Conservation (phyloP, 2,888 invertebrate species). For the Lasioglossum lativentre region DNA sequence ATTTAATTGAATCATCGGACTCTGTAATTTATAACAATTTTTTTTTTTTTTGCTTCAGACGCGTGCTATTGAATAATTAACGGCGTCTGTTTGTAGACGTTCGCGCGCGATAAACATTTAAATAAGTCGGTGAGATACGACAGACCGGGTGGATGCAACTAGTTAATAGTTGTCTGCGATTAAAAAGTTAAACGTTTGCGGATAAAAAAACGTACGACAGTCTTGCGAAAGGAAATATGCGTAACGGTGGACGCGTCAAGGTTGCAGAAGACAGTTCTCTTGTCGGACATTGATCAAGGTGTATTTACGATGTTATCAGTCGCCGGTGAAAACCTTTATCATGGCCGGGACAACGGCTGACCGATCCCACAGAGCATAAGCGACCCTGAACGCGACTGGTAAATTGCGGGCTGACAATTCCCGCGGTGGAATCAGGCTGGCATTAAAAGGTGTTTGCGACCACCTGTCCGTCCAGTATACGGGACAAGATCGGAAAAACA, state of each 20-base stretch:
- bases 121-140: not conserved
- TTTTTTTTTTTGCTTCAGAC: not conserved
- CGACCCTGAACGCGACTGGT: slow-evolving; percentile 54
- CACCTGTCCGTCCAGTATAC: slow-evolving; percentile 49
- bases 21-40: not conserved
- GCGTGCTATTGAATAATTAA: not conserved
- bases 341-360: not conserved
- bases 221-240: not conserved
- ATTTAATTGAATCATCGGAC: not conserved
- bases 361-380: not conserved
- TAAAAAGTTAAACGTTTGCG: not conserved
- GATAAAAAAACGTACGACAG: not conserved
- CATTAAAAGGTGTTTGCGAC: slow-evolving; percentile 40
- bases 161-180: not conserved
- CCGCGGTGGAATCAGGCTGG: slow-evolving; percentile 10
- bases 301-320: slow-evolving; percentile 34
- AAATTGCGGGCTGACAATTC: slow-evolving; percentile 55
- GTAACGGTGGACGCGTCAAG: not conserved
- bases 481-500: slow-evolving; percentile 38
- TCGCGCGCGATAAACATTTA: not conserved
- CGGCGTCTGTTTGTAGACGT: not conserved
- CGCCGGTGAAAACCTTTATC: slow-evolving; percentile 26
- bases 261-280: not conserved
- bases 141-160: not conserved
- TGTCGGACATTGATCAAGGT: not conserved